A percentile compares a stretch with the other conserved stretches of the same genome.
Evolutionary conservation across 2,113 vertebrate genomes (phyloP).

Genomic region (Leiothrix lutea): DNA sequence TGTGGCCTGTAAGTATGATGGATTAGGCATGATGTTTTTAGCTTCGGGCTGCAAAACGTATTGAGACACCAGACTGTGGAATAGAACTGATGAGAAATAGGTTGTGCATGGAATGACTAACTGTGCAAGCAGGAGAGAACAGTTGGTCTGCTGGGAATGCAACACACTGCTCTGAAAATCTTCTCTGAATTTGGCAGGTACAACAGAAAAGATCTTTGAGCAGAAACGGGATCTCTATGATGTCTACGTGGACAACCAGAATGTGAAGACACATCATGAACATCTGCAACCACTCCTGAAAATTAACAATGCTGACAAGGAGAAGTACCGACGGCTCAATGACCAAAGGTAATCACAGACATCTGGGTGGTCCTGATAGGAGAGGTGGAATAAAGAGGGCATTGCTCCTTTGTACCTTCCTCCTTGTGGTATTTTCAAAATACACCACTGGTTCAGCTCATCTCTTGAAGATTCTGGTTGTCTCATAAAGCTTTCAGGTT

Average conservation of each 20-base stretch:
- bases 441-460: not conserved
- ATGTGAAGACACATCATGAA: constrained; percentile 92
- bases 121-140: not conserved
- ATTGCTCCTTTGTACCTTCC: not conserved
- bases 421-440: not conserved
- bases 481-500: not conserved
- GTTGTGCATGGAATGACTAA: not conserved
- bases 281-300: constrained; percentile 88
- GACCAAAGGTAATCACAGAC: constrained; percentile 86
- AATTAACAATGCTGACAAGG: constrained; percentile 88
- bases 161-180: not conserved
- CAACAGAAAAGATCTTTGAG: constrained; percentile 98
- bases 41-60: not conserved
- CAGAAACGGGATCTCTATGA: constrained; percentile 94
- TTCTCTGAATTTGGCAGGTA: constrained; percentile 75
- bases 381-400: not conserved
- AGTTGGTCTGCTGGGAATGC: not conserved
- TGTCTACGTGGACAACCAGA: constrained; percentile 96
- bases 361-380: not conserved
- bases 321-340: constrained; percentile 92
- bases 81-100: not conserved
- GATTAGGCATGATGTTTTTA: not conserved
- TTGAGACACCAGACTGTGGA: not conserved
- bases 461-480: not conserved
- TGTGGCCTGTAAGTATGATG: constrained; percentile 89